Percentiles rank a stretch among this genome's conserved stretches.
These are phyloP conservation scores for Marasmarcha lunaedactyla DNA, from an alignment of 2,888 invertebrate genomes.

Conservation along the genomic window DNA sequence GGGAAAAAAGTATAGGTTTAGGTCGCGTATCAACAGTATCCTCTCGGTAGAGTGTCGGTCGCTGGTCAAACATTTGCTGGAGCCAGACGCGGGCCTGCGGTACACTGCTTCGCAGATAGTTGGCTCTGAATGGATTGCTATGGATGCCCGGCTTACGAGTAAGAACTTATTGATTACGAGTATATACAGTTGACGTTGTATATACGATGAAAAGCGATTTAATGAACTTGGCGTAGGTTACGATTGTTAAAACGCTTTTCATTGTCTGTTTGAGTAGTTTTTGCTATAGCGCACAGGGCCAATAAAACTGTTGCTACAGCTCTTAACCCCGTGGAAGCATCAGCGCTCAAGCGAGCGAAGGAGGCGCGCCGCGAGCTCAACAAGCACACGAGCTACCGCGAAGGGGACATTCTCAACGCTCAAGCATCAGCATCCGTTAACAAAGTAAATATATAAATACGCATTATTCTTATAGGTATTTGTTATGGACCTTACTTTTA, in stretches of 20 bases:
- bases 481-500: neutral
- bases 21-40: slow-evolving; percentile 70
- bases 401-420: slow-evolving; percentile 48
- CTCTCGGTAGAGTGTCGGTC: slow-evolving; percentile 73
- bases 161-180: slow-evolving; percentile 22
- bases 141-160: slow-evolving; percentile 74
- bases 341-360: slow-evolving; percentile 70
- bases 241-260: too few relatives aligned
- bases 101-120: slow-evolving; percentile 70
- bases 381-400: slow-evolving; percentile 29
- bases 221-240: too few relatives aligned
- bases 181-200: too few relatives aligned
- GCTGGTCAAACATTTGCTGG: slow-evolving; percentile 73
- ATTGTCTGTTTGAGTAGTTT: too few relatives aligned
- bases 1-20: slow-evolving; percentile 72
- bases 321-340: slow-evolving; percentile 70
- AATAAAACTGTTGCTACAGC: slow-evolving; percentile 23
- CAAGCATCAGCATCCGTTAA: slow-evolving; percentile 27
- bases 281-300: neutral
- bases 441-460: slow-evolving; percentile 24
- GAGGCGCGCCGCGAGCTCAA: slow-evolving; percentile 53
- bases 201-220: too few relatives aligned
- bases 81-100: slow-evolving; percentile 74
- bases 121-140: slow-evolving; percentile 74
- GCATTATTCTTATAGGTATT: neutral